These are phyloP conservation scores for Rhinolophus sinicus DNA, from an alignment of 2,113 vertebrate species.

Conservation along the genomic window DNA sequence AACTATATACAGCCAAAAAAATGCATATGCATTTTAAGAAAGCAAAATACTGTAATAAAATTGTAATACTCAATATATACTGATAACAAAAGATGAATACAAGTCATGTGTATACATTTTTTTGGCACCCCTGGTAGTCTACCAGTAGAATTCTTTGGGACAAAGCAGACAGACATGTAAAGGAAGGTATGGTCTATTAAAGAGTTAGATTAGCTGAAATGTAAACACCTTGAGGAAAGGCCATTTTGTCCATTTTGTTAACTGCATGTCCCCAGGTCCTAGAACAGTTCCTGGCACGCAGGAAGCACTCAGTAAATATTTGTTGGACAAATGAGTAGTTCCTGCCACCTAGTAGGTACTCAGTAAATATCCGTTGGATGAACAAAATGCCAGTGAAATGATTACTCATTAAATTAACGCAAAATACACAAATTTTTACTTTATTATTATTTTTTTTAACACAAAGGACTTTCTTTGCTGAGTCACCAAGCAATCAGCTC, in stretches of 20 bases:
- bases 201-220: not conserved
- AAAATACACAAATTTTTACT: not conserved
- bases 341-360: not conserved
- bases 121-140: not conserved
- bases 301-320: not conserved
- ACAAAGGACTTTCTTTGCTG: constrained; percentile 5
- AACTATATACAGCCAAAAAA: not conserved
- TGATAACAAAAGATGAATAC: no score
- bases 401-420: not conserved
- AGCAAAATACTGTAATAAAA: no score
- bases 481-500: constrained; percentile 25
- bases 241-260: constrained; percentile 18
- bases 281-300: not conserved
- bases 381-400: not conserved
- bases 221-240: not conserved
- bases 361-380: not conserved
- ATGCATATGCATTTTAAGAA: no score
- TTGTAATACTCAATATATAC: no score
- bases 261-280: not conserved
- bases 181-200: not conserved
- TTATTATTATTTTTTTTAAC: not conserved
- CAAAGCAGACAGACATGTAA: constrained; percentile 36
- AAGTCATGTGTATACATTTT: no score
- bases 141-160: constrained; percentile 7
- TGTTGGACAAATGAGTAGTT: not conserved